Conservation (phyloP, 2,113 vertebrate species). For the Eurypyga helias region DNA sequence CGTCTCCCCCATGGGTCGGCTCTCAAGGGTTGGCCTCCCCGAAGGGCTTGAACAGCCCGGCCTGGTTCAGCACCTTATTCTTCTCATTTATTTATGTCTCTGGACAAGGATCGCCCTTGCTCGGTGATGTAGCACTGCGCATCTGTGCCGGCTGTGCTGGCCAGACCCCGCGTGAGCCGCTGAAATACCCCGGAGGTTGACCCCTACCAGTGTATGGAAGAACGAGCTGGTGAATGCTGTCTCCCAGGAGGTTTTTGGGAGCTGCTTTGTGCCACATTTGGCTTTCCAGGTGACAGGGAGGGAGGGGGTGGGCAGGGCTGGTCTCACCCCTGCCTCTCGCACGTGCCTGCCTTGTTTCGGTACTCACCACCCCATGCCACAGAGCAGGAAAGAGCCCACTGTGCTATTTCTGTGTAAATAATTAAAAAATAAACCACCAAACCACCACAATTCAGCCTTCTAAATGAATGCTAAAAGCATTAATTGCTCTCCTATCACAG, state of each 20-base stretch:
- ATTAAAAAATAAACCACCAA: neutral
- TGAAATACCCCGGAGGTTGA: neutral
- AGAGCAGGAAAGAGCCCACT: neutral
- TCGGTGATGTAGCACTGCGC: accelerated
- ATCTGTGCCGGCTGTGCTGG: neutral
- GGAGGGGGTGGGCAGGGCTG: neutral
- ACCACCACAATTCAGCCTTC: neutral
- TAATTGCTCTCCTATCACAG: neutral
- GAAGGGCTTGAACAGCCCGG: neutral
- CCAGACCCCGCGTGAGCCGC: accelerated
- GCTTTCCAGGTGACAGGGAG: neutral
- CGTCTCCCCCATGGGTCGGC: neutral
- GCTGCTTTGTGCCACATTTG: neutral
- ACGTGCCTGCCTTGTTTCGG: accelerated
- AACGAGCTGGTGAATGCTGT: neutral
- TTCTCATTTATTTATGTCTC: neutral
- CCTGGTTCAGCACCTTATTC: neutral
- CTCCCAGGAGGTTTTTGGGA: neutral
- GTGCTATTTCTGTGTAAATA: neutral
- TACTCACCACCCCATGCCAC: neutral
- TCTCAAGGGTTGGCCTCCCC: accelerated
- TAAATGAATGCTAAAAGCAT: neutral
- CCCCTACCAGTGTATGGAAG: accelerated
- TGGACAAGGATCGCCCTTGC: neutral
- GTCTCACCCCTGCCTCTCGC: neutral